Percentiles rank a stretch among this genome's conserved stretches.
Evolutionary conservation across 30 jellyfish, hydroid and myxozoan genomes (phyloP).

Genomic region (Hydra vulgaris): DNA sequence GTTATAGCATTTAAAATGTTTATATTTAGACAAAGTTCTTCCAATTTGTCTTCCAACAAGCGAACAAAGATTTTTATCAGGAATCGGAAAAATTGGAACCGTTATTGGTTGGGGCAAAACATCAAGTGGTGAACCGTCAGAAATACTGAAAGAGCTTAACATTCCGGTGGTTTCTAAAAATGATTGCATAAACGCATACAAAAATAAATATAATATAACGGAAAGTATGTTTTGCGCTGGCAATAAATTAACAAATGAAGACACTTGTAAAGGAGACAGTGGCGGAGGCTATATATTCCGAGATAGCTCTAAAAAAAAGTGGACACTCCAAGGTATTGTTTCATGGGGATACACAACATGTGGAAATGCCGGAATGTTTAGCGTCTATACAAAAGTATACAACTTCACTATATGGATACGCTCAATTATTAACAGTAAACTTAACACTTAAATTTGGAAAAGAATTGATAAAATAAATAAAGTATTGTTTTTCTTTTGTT

Average conservation of each 20-base stretch:
- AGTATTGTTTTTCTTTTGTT: no score
- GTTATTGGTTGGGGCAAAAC: constrained; percentile 98
- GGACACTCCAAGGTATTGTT: constrained; percentile 89
- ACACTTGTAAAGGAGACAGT: constrained; percentile 96
- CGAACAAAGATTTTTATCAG: constrained; percentile 18
- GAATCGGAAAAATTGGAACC: constrained; percentile 53
- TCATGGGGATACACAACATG: constrained; percentile 94
- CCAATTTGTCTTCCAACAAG: constrained; percentile 90
- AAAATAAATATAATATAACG: constrained; percentile 43
- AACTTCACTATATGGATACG: constrained; percentile 73
- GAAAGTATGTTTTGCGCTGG: constrained; percentile 98
- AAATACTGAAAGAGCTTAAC: constrained; percentile 45
- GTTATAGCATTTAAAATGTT: no score
- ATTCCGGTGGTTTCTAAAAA: constrained; percentile 64
- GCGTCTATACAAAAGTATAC: constrained; percentile 84
- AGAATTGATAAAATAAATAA: not conserved
- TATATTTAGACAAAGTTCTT: constrained; percentile 26
- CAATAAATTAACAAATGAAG: constrained; percentile 33
- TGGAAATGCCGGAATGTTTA: constrained; percentile 78
- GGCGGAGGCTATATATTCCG: constrained; percentile 88
- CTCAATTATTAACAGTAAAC: constrained; percentile 26
- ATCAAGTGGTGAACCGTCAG: constrained; percentile 38
- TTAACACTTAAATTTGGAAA: not conserved
- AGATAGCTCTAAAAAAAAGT: constrained; percentile 58
- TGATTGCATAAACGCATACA: constrained; percentile 59